Conservation (phyloP, 2,113 vertebrate species). For the Crotalus tigris region DNA sequence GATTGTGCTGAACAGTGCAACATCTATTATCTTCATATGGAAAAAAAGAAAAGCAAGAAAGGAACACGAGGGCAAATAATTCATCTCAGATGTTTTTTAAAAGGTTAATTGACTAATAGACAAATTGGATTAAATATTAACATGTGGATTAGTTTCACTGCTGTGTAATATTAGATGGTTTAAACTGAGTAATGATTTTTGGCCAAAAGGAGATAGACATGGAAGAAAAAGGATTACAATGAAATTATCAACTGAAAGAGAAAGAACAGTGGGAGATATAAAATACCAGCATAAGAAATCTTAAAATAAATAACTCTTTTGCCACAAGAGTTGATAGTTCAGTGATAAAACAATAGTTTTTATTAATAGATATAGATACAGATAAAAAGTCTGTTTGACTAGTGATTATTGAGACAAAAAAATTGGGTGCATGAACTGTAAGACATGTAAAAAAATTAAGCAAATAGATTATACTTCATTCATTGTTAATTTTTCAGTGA, state of each 20-base stretch:
- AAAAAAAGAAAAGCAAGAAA: background rate
- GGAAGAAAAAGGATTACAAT: background rate
- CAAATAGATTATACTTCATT: background rate
- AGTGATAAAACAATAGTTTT: background rate
- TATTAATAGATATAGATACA: background rate
- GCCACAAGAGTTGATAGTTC: background rate
- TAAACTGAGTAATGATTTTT: background rate
- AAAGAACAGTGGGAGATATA: background rate
- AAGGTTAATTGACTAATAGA: background rate
- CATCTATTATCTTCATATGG: background rate
- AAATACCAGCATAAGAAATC: background rate
- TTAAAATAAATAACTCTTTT: background rate
- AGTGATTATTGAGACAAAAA: background rate
- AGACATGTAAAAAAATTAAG: background rate
- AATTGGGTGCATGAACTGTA: background rate
- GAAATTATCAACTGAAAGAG: constrained; percentile 13
- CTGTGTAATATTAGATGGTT: background rate
- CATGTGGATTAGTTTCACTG: constrained; percentile 1
- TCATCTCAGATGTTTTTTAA: constrained; percentile 9
- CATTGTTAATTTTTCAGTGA: background rate
- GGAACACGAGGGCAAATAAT: constrained; percentile 15
- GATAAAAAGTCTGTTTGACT: background rate
- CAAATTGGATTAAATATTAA: constrained; percentile 27
- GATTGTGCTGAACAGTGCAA: background rate
- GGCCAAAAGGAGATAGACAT: background rate